Conservation (phyloP, 2,113 vertebrate species). For the Psophia crepitans region DNA sequence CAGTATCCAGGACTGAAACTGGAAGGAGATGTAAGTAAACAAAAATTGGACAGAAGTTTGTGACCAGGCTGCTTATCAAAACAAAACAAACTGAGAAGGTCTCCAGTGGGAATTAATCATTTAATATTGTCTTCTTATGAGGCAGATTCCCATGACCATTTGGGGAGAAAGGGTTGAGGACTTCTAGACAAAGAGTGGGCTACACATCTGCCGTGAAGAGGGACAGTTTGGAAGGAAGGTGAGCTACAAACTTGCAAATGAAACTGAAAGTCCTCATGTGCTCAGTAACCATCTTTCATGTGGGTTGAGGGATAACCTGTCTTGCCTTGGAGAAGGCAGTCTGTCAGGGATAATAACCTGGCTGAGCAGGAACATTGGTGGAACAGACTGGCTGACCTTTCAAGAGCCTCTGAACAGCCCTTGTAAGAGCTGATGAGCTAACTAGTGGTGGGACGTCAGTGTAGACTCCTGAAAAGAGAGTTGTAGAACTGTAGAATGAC, state of each 20-base stretch:
- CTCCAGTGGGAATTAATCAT: background rate
- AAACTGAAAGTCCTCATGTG: background rate
- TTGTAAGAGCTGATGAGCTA: background rate
- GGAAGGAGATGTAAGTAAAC: background rate
- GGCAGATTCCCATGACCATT: background rate
- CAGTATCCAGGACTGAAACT: background rate
- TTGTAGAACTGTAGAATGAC: background rate
- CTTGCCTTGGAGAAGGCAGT: background rate
- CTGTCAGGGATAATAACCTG: background rate
- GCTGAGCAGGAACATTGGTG: background rate
- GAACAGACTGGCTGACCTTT: background rate
- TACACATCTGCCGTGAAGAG: background rate
- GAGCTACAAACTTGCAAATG: background rate
- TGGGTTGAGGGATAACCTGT: background rate
- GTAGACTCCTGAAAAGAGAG: background rate
- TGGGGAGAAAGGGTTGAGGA: background rate
- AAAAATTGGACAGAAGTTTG: background rate
- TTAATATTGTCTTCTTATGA: background rate
- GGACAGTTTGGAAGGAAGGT: background rate
- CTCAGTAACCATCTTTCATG: background rate
- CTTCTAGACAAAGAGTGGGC: background rate
- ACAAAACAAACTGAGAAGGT: background rate
- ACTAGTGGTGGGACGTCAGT: background rate
- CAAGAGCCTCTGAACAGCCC: background rate
- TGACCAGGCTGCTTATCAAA: background rate